A percentile compares a stretch with the other conserved stretches of the same genome.
These are phyloP conservation scores for Seira musarum DNA, from an alignment of 2,888 invertebrate species.

Conservation along the genomic window DNA sequence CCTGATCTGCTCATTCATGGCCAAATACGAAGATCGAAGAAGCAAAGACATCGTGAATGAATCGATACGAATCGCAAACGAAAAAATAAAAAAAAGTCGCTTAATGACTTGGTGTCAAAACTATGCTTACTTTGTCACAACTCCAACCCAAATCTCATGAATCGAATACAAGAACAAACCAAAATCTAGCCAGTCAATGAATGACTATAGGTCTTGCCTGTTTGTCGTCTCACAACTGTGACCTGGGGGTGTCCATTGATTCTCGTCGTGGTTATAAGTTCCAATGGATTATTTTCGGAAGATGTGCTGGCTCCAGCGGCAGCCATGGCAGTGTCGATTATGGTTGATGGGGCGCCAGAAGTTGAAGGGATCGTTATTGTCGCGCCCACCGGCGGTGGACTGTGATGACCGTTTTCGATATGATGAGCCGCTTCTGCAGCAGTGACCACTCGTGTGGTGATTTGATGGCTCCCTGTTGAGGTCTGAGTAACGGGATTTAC, in stretches of 20 bases:
- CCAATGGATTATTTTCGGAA: slow-evolving; percentile 45
- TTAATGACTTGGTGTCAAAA: not conserved
- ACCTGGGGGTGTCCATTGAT: slow-evolving; percentile 57
- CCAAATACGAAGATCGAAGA: not conserved
- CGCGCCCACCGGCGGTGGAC: slow-evolving; percentile 55
- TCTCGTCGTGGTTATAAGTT: slow-evolving; percentile 54
- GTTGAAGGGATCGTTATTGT: slow-evolving; percentile 56
- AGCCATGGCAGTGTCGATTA: slow-evolving; percentile 52
- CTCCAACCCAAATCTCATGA: too few relatives aligned
- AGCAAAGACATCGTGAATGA: not conserved
- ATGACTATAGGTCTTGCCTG: slow-evolving; percentile 25
- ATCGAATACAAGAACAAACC: too few relatives aligned
- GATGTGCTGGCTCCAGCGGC: slow-evolving; percentile 40
- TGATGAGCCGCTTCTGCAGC: slow-evolving; percentile 40
- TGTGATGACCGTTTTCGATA: slow-evolving; percentile 47
- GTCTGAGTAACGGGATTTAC: slow-evolving; percentile 25
- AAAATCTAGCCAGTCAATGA: slow-evolving; percentile 13
- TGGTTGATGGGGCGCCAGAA: slow-evolving; percentile 39
- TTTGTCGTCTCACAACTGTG: slow-evolving; percentile 50
- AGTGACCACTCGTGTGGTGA: slow-evolving; percentile 22
- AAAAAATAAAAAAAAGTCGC: slow-evolving; percentile 22
- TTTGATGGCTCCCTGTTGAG: slow-evolving; percentile 17
- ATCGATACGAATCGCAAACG: slow-evolving; percentile 19
- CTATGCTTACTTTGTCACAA: too few relatives aligned
- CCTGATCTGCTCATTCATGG: slow-evolving; percentile 34